These are phyloP conservation scores for Crotalus tigris DNA, from an alignment of 2,113 vertebrate genomes.

Conservation along the genomic window DNA sequence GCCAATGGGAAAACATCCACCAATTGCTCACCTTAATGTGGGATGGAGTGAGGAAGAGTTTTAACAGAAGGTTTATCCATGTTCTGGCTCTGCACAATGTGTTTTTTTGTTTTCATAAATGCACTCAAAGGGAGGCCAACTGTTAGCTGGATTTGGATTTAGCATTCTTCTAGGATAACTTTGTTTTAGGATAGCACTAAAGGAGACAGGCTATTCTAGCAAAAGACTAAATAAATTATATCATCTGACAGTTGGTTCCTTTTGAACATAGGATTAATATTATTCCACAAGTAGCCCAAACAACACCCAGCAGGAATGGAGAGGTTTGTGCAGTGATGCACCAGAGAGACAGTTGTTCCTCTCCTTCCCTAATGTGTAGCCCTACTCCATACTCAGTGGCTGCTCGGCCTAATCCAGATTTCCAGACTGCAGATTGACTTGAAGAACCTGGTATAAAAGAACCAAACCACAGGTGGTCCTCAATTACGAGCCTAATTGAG, in stretches of 20 bases:
- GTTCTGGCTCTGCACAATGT: no score
- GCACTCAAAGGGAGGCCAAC: background rate
- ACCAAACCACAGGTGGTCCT: background rate
- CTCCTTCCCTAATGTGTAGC: background rate
- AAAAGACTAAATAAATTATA: background rate
- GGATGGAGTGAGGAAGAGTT: background rate
- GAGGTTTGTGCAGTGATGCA: background rate
- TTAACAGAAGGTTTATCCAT: background rate
- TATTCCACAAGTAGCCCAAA: background rate
- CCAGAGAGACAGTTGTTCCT: background rate
- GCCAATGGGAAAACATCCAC: background rate
- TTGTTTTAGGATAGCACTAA: background rate
- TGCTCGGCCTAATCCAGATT: background rate
- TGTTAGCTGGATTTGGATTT: background rate
- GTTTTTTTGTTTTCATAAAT: background rate
- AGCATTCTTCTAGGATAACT: background rate
- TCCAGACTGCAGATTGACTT: background rate
- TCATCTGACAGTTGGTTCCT: background rate
- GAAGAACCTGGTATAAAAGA: background rate
- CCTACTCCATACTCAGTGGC: background rate
- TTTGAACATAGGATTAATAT: background rate
- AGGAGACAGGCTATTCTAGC: background rate
- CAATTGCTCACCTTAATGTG: background rate
- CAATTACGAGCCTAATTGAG: background rate
- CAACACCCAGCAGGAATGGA: background rate